phyloP scores from a whole-genome alignment of 1,140 invertebrate species.

The Lanistes nyassanus region DNA sequence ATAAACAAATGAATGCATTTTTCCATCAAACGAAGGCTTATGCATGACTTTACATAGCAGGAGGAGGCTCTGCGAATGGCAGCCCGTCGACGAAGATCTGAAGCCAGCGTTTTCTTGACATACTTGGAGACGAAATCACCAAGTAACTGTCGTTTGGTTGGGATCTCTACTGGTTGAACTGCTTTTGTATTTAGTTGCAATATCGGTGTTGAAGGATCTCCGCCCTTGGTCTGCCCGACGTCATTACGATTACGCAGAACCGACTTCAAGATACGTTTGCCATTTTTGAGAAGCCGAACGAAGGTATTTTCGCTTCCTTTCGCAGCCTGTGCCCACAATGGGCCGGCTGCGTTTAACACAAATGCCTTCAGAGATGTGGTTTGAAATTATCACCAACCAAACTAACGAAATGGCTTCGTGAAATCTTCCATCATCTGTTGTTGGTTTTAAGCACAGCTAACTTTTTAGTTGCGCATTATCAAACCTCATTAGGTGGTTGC shows the following conservation, averaged over 20 bases:
- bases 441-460: too few species aligned
- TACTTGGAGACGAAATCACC: constrained; percentile 16
- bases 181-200: background rate
- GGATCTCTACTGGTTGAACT: background rate
- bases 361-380: background rate
- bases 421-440: too few species aligned
- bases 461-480: too few species aligned
- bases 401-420: too few species aligned
- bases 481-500: too few species aligned
- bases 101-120: constrained; percentile 25
- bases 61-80: constrained; percentile 27
- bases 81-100: constrained; percentile 37
- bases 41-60: background rate
- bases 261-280: constrained; percentile 10
- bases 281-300: constrained; percentile 14
- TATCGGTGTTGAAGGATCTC: constrained; percentile 16
- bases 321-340: constrained; percentile 30
- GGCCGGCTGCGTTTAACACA: constrained; percentile 24
- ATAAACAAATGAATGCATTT: too few species aligned
- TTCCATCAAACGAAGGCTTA: too few species aligned
- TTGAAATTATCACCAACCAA: too few species aligned
- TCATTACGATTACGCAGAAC: constrained; percentile 11
- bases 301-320: constrained; percentile 17
- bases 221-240: background rate
- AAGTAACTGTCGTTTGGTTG: constrained; percentile 5